These are phyloP conservation scores for Phrynocephalus versicolor DNA, from an alignment of 2,113 vertebrate genomes.

Conservation along the genomic window DNA sequence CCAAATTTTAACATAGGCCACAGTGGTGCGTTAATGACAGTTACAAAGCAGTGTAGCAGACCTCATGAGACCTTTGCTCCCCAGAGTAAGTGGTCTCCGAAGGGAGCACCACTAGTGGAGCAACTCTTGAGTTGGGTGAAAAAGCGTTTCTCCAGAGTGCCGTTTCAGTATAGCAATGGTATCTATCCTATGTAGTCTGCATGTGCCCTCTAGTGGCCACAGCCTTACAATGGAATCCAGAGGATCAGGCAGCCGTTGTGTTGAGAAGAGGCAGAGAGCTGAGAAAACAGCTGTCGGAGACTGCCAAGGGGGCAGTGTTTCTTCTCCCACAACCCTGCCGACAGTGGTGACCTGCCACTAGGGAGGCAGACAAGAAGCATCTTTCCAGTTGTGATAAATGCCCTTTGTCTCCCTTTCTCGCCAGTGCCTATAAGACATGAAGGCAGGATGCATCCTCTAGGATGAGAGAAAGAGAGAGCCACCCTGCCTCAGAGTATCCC, in stretches of 20 bases:
- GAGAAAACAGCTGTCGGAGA: too few relatives aligned
- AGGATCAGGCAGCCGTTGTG: neutral
- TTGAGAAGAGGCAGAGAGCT: too few relatives aligned
- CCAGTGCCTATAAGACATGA: too few relatives aligned
- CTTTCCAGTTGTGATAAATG: neutral
- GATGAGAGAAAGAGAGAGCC: neutral
- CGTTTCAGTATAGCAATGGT: neutral
- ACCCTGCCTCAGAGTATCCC: neutral
- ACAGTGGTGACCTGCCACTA: neutral
- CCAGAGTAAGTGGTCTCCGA: neutral
- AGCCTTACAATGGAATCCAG: neutral
- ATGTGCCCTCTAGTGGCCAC: slow-evolving; percentile 57
- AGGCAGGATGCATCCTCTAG: neutral
- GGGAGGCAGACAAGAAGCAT: neutral
- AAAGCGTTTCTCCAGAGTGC: neutral
- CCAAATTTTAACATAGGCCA: neutral
- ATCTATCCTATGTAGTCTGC: slow-evolving; percentile 25
- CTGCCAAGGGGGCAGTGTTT: too few relatives aligned
- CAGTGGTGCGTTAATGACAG: neutral
- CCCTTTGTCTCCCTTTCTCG: neutral
- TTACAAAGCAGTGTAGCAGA: neutral
- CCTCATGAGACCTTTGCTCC: neutral
- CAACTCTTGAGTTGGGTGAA: neutral
- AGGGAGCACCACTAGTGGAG: too few relatives aligned
- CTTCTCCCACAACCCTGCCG: neutral